Evolutionary conservation across 2,797 vertebrate species (phyloP).

Genomic region (Hydrolagus colliei): DNA sequence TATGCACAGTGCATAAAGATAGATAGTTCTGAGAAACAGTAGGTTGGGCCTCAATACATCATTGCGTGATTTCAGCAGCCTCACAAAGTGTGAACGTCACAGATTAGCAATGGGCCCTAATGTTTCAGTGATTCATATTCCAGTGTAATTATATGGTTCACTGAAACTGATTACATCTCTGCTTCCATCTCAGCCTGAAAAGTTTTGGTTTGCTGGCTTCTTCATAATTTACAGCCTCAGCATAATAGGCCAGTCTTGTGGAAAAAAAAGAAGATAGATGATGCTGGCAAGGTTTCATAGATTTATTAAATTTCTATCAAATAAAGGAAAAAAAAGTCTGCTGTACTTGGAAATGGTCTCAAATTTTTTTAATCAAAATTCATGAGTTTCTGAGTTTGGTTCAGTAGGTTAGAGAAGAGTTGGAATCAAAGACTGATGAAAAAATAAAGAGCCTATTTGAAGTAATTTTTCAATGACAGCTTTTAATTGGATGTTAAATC

Average conservation of each 20-base stretch:
- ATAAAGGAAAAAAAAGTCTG: constrained; percentile 78
- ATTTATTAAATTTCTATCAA: constrained; percentile 99
- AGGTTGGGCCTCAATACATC: constrained; percentile 58
- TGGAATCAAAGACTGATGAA: constrained; percentile 87
- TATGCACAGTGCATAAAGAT: constrained; percentile 42
- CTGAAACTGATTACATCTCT: constrained; percentile 94
- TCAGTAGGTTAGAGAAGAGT: constrained; percentile 72
- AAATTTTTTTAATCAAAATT: constrained; percentile 84
- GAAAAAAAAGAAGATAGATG: constrained; percentile 79
- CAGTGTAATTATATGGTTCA: constrained; percentile 98
- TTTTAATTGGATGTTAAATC: constrained; percentile 99
- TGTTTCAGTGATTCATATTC: constrained; percentile 91
- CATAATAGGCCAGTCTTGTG: constrained; percentile 78
- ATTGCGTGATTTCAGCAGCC: constrained; percentile 54
- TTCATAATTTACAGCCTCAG: constrained; percentile 78
- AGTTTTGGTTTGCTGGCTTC: constrained; percentile 83
- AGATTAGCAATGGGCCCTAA: constrained; percentile 90
- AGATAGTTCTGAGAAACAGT: constrained; percentile 56
- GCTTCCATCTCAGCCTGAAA: constrained; percentile 74
- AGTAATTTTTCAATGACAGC: constrained; percentile 99
- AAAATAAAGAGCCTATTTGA: constrained; percentile 96
- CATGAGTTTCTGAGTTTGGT: constrained; percentile 72
- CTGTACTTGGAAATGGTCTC: constrained; percentile 72
- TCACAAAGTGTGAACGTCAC: constrained; percentile 69
- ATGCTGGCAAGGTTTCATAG: constrained; percentile 79